Base-by-base conservation (phyloP, 2,888 invertebrate genomes). In the Octodonta nipae region DNA sequence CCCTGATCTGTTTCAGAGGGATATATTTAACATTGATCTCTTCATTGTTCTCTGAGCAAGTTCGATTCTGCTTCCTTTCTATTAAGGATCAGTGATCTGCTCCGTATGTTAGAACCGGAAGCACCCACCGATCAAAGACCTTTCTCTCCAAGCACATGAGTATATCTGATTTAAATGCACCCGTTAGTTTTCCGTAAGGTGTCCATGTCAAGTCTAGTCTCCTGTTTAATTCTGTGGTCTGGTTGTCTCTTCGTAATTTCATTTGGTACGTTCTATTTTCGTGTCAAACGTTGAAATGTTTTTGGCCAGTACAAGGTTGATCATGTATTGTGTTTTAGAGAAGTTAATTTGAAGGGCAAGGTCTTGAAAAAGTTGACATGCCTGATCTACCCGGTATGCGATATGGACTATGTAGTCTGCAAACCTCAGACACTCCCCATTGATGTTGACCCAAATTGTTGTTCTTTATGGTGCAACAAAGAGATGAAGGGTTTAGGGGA, bases 361-460 rank as follows among this genome's bases (percentile, higher is more conserved):
- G n/a, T n/a, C n/a, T n/a, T n/a, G n/a, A n/a, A n/a, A n/a, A n/a
- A n/a, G n/a, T n/a, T n/a, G n/a, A n/a, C n/a, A n/a, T n/a, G n/a
- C n/a, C n/a, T n/a, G 20, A 20, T 20, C 6, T 20, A n/a, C 20
- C 20, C 20, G 20, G 20, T 20, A 6, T n/a, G 20, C 20, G n/a
- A 20, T 20, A 20, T 20, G 20, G 20, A 20, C 20, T 20, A 20
- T 20, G 20, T 20, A 6, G 20, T 20, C 20, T 20, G 20, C 20
- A 20, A 20, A 20, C n/a, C 20, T 20, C n/a, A n/a, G n/a, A n/a
- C n/a, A n/a, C n/a, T 20, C 20, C n/a, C 20, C n/a, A 20, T 20
- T 20, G 20, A 20, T 20, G 20, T 20, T 6, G 20, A 7, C 20
- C n/a, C 20, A 6, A 20, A 20, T 20, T 7, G 6, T 20, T 20